Evolutionary conservation across 2,888 invertebrate species (phyloP).

Genomic region (Tenodera sinensis): DNA sequence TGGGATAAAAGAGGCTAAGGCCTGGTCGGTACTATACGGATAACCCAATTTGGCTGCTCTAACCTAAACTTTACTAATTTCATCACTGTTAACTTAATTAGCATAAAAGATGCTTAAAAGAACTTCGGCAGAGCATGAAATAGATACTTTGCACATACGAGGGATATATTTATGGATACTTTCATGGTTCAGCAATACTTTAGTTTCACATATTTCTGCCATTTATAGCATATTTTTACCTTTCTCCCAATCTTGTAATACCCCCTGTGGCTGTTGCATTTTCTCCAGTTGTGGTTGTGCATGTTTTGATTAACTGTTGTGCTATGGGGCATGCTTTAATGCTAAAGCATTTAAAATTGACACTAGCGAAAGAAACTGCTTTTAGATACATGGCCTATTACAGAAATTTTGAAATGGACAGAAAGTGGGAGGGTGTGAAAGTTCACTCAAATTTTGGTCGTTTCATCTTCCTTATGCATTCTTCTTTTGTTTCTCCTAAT

Average conservation of each 20-base stretch:
- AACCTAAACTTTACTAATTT: no score
- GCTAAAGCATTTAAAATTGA: neutral
- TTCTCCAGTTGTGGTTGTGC: neutral
- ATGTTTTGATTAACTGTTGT: neutral
- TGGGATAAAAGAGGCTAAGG: no score
- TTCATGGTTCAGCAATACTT: no score
- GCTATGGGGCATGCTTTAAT: neutral
- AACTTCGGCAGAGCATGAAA: no score
- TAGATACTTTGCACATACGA: no score
- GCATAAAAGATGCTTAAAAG: no score
- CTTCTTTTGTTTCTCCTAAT: neutral
- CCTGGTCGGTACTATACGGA: no score
- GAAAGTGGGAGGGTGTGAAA: neutral
- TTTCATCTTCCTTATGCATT: neutral
- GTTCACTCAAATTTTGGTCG: neutral
- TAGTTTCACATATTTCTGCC: no score
- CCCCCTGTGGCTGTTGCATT: neutral
- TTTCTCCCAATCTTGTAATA: neutral
- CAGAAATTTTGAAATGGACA: neutral
- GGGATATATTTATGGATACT: no score
- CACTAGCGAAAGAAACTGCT: neutral
- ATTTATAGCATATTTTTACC: neutral
- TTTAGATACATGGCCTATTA: neutral
- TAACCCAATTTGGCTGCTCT: no score
- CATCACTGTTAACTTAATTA: no score